Conservation (phyloP, 2,113 vertebrate genomes). For the Ammospiza nelsoni region DNA sequence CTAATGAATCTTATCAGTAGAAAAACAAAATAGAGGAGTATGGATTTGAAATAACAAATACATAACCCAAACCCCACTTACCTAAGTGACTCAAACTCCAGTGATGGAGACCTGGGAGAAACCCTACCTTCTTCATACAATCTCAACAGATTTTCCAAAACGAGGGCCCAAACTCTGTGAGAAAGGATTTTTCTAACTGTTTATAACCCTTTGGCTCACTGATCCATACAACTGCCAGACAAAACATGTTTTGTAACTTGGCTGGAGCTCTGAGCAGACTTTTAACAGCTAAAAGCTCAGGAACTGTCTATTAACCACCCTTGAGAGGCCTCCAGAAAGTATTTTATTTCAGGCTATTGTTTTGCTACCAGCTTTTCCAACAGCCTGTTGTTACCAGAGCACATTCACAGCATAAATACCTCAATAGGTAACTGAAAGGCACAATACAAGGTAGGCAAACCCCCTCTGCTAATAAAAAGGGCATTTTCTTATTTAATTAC, state of each 20-base stretch:
- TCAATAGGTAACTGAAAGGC: neutral
- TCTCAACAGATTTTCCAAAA: neutral
- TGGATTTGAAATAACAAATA: neutral
- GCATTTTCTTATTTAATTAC: neutral
- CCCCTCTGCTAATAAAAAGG: neutral
- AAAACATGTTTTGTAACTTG: conserved; percentile 36
- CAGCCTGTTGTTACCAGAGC: neutral
- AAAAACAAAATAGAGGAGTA: neutral
- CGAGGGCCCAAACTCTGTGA: neutral
- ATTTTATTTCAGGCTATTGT: conserved; percentile 27
- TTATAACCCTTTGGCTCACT: neutral
- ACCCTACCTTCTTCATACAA: neutral
- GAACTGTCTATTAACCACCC: conserved; percentile 2
- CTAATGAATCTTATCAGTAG: neutral
- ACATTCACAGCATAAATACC: neutral
- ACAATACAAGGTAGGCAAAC: neutral
- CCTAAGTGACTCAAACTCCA: neutral
- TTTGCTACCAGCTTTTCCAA: neutral
- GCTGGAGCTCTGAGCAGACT: neutral
- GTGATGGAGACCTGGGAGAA: neutral
- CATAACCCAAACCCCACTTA: neutral
- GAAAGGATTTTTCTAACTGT: neutral
- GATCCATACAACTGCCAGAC: neutral
- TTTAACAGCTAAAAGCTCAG: neutral
- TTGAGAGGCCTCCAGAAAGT: neutral